These are phyloP conservation scores for Brachyrhaphis roseni DNA, from an alignment of 2,797 vertebrate genomes.

Conservation along the genomic window DNA sequence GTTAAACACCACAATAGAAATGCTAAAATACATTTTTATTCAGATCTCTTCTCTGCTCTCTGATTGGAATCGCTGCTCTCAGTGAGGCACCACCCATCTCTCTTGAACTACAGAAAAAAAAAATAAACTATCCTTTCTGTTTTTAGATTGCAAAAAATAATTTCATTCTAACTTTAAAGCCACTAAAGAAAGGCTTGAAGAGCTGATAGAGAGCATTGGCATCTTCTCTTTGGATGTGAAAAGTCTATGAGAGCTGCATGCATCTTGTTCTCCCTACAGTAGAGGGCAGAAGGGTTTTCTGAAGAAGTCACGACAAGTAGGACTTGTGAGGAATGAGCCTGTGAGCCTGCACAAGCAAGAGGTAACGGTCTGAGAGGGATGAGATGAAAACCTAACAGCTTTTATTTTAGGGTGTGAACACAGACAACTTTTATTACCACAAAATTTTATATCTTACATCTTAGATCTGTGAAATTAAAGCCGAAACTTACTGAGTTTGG, in stretches of 20 bases:
- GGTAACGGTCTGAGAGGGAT: background rate
- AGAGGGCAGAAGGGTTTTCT: slow-evolving; percentile 30
- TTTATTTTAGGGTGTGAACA: background rate
- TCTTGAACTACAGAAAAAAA: background rate
- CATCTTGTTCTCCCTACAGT: slow-evolving; percentile 17
- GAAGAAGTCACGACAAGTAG: slow-evolving; percentile 21
- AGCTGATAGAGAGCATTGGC: background rate
- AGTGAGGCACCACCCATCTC: background rate
- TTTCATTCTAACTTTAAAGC: background rate
- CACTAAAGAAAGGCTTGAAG: background rate
- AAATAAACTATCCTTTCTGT: no score
- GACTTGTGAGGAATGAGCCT: slow-evolving; percentile 22
- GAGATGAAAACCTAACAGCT: background rate
- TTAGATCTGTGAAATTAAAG: background rate
- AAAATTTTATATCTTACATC: background rate
- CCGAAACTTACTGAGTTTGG: background rate
- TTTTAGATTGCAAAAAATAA: background rate
- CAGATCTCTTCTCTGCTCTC: background rate
- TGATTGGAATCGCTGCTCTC: background rate
- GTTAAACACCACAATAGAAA: background rate
- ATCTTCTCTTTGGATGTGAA: slow-evolving; percentile 10
- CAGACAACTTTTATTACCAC: background rate
- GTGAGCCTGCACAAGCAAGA: slow-evolving; percentile 14
- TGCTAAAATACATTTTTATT: background rate
- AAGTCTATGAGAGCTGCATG: slow-evolving; percentile 11